These are phyloP conservation scores for Fregetta grallaria DNA, from an alignment of 2,113 vertebrate species.

Conservation along the genomic window DNA sequence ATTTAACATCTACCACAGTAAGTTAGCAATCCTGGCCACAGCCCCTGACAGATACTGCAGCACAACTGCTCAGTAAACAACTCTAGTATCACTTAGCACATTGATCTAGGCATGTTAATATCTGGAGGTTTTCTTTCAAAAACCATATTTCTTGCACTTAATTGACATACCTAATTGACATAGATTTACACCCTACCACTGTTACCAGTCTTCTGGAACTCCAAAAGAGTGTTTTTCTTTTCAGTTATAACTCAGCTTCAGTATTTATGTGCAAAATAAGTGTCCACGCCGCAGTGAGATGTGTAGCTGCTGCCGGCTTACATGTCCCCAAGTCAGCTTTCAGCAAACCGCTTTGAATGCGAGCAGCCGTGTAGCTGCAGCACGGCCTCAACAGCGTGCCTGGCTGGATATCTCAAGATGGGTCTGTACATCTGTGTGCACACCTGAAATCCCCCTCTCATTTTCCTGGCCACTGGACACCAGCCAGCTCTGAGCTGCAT, in stretches of 20 bases:
- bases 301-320: not conserved
- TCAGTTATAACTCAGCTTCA: not conserved
- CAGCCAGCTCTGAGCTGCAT: not conserved
- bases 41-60: not conserved
- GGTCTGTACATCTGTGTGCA: accelerated
- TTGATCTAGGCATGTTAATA: not conserved
- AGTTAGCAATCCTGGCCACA: not conserved
- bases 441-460: not conserved
- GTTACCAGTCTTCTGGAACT: not conserved
- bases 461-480: not conserved
- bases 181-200: not conserved
- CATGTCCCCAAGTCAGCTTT: not conserved
- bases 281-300: accelerated
- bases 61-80: not conserved
- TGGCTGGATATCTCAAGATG: not conserved
- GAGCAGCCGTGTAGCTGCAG: not conserved
- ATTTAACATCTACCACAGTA: not conserved
- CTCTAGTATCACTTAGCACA: not conserved
- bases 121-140: not conserved
- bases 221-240: not conserved
- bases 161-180: not conserved
- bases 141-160: not conserved
- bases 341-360: not conserved
- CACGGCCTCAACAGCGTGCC: accelerated
- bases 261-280: not conserved